phyloP scores from a whole-genome alignment of 2,797 vertebrate species.

The Xenops minutus region DNA sequence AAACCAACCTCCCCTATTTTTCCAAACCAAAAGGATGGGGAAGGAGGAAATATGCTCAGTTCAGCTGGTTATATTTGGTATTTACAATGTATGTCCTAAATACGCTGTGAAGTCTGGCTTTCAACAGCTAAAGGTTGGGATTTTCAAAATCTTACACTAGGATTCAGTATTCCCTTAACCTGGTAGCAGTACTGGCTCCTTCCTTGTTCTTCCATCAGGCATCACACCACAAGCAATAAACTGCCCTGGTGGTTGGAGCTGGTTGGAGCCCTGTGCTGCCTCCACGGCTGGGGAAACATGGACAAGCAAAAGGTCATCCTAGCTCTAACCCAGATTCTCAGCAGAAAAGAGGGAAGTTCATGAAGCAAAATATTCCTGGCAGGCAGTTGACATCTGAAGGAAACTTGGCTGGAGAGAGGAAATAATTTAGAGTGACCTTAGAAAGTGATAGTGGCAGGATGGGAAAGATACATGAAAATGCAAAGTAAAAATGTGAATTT shows the following conservation, averaged over 20 bases:
- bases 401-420: not conserved
- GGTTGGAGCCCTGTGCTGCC: not conserved
- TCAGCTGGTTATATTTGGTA: not conserved
- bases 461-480: not conserved
- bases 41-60: not conserved
- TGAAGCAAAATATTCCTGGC: not conserved
- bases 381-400: not conserved
- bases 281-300: not conserved
- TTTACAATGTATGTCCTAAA: not conserved
- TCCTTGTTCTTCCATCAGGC: not conserved
- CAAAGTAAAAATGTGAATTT: not conserved
- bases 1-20: not conserved
- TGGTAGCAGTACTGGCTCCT: not conserved
- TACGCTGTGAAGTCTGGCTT: not conserved
- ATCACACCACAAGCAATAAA: not conserved
- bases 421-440: not conserved
- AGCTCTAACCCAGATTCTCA: not conserved
- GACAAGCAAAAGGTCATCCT: not conserved
- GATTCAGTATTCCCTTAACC: not conserved
- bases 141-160: not conserved
- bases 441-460: not conserved
- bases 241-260: rapidly evolving
- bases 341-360: not conserved
- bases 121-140: not conserved
- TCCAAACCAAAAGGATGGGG: not conserved